Evolutionary conservation across 2,797 vertebrate genomes (phyloP).

Genomic region (Knipowitschia caucasica): DNA sequence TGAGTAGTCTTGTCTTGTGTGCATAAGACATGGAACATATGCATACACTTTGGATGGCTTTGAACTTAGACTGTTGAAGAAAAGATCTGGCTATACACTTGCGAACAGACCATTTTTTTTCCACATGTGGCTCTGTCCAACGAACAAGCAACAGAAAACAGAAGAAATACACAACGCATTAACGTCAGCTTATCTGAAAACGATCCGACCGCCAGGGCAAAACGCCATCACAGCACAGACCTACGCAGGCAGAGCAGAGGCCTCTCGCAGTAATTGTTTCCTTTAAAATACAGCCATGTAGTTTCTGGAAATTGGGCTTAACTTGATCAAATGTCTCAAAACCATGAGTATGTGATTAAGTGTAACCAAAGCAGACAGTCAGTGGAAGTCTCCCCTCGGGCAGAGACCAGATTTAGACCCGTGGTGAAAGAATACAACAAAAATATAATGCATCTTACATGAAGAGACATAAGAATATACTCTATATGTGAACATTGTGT

Average conservation of each 20-base stretch:
- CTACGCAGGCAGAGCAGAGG: slow-evolving; percentile 9
- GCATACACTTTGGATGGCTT: too few relatives aligned
- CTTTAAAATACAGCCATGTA: slow-evolving; percentile 25
- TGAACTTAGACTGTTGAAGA: too few relatives aligned
- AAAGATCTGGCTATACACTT: too few relatives aligned
- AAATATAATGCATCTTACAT: slow-evolving; percentile 5
- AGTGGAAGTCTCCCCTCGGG: slow-evolving; percentile 22
- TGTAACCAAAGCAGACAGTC: slow-evolving; percentile 30
- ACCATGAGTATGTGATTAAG: slow-evolving; percentile 38
- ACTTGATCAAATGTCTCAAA: slow-evolving; percentile 42
- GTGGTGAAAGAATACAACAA: slow-evolving; percentile 5
- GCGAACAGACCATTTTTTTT: too few relatives aligned
- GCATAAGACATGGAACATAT: too few relatives aligned
- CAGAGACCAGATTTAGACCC: slow-evolving; percentile 6
- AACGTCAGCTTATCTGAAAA: slow-evolving; percentile 4
- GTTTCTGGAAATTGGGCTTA: slow-evolving; percentile 38
- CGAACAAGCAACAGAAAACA: not conserved
- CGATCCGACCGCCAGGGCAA: slow-evolving; percentile 12
- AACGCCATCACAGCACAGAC: slow-evolving; percentile 11
- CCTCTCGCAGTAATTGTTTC: slow-evolving; percentile 19
- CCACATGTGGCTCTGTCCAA: not conserved
- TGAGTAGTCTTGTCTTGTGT: too few relatives aligned
- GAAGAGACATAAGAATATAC: too few relatives aligned
- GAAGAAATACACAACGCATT: not conserved
- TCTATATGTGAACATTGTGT: too few relatives aligned